Evolutionary conservation across 2,797 vertebrate genomes (phyloP), one percentile per base, ranked within the genome.

Genomic region (Numenius phaeopus): DNA sequence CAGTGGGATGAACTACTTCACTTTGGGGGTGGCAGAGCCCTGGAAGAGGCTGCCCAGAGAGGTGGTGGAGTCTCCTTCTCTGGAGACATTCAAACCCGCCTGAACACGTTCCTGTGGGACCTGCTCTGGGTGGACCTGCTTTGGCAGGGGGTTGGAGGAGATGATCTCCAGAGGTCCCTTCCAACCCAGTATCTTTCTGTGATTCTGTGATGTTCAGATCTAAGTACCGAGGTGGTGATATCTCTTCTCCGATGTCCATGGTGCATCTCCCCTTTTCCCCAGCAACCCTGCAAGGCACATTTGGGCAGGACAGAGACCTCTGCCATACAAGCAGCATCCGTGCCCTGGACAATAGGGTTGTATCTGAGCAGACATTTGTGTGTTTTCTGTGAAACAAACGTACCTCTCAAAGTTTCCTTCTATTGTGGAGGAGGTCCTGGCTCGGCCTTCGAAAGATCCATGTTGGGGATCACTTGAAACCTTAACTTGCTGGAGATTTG

Each of bases 231-330:
- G 34, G 58, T 50, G 92, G 9, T 37, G 40, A 8, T 2, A 23
- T 12, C 55, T 77, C 40, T 46, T 61, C 44, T 29, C 29, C 23
- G 14, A 24, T 30, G 32, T 29, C 52, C 26, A 42, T 40, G 14
- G 26, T 39, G 47, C 75, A 4, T 21, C 29, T 75, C 26, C 8
- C 32, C 21, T 40, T 62, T 47, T 14, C 67, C 39, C 20, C 75
- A 71, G 17, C 46, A 26, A 20, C 8, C 0, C 55, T 22, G 10
- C 75, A 40, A 15, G 55, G 19, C 7, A 0, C 1, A 4, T 62
- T 77, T 40, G 55, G 47, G 6, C 22, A 82, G 62, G 15, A 40
- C 8, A 46, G 12, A 76, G 54, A 20, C 20, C 73, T 83, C 67
- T 52, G 22, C 77, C 50, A 5, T 15, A 1, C 6, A 11, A 29